phyloP scores from a whole-genome alignment of 2,888 invertebrate species.

The Erebia palarica region DNA sequence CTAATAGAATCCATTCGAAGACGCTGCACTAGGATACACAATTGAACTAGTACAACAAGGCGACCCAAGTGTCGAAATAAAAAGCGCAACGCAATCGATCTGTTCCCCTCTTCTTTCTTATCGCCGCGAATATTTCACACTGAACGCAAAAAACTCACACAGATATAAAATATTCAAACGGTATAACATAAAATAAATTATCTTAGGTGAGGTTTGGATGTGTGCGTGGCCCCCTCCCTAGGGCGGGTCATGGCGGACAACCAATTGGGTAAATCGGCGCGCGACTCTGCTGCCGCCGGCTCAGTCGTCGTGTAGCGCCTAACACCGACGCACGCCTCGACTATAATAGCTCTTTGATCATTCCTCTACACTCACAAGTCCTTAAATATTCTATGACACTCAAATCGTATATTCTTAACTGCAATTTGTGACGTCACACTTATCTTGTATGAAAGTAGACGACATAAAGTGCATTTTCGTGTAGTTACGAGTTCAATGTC shows the following conservation, averaged over 20 bases:
- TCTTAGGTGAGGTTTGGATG: constrained; percentile 77
- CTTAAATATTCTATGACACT: not conserved
- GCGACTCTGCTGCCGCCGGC: constrained; percentile 59
- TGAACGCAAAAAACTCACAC: constrained; percentile 83
- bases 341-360: not conserved
- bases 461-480: too few relatives aligned
- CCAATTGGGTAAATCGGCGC: constrained; percentile 83
- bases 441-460: too few relatives aligned
- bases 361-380: not conserved
- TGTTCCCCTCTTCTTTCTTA: constrained; percentile 82
- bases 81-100: constrained; percentile 81
- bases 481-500: too few relatives aligned
- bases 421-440: too few relatives aligned
- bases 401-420: not conserved
- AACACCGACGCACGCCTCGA: constrained; percentile 48
- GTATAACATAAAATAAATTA: constrained; percentile 83
- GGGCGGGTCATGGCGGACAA: constrained; percentile 71
- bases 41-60: constrained; percentile 67
- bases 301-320: constrained; percentile 43
- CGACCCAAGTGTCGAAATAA: constrained; percentile 67
- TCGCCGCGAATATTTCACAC: constrained; percentile 83
- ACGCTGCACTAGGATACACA: constrained; percentile 57
- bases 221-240: constrained; percentile 78
- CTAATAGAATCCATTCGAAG: constrained; percentile 39
- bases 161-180: constrained; percentile 83